A percentile compares a stretch with the other conserved stretches of the same genome.
Evolutionary conservation across 2,113 vertebrate species (phyloP).

Genomic region (Embiotoca jacksoni): DNA sequence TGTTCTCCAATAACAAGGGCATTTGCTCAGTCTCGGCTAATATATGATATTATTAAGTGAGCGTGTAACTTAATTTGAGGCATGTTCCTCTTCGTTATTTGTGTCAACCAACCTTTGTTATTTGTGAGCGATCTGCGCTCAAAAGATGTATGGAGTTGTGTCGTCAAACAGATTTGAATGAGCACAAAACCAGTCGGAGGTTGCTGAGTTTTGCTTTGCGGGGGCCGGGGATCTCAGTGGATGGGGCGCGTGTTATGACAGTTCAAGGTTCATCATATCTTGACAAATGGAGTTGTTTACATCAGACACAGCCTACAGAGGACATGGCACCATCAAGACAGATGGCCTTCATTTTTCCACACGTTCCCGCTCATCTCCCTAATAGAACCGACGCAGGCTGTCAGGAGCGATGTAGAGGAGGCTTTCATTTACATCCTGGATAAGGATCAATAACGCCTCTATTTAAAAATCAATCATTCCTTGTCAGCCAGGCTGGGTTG

Average conservation of each 20-base stretch:
- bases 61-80: slow-evolving; percentile 6
- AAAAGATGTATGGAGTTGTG: background rate
- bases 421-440: slow-evolving; percentile 72
- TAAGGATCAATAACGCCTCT: slow-evolving; percentile 73
- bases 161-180: slow-evolving; percentile 22
- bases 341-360: slow-evolving; percentile 75
- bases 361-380: slow-evolving; percentile 73
- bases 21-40: slow-evolving; percentile 12
- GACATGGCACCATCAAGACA: slow-evolving; percentile 71
- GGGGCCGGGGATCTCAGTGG: slow-evolving; percentile 24
- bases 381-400: slow-evolving; percentile 57
- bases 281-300: slow-evolving; percentile 82
- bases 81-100: slow-evolving; percentile 13
- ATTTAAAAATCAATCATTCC: slow-evolving; percentile 73
- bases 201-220: slow-evolving; percentile 41
- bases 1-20: slow-evolving; percentile 33
- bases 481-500: slow-evolving; percentile 44
- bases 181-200: slow-evolving; percentile 31
- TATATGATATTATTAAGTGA: slow-evolving; percentile 38
- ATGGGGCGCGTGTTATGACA: slow-evolving; percentile 51
- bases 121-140: slow-evolving; percentile 1
- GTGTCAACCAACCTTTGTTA: background rate
- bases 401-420: slow-evolving; percentile 57
- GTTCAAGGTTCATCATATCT: slow-evolving; percentile 73
- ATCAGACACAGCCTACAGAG: slow-evolving; percentile 56